Conservation (phyloP, 2,113 vertebrate genomes). For the Spea multiplicata region DNA sequence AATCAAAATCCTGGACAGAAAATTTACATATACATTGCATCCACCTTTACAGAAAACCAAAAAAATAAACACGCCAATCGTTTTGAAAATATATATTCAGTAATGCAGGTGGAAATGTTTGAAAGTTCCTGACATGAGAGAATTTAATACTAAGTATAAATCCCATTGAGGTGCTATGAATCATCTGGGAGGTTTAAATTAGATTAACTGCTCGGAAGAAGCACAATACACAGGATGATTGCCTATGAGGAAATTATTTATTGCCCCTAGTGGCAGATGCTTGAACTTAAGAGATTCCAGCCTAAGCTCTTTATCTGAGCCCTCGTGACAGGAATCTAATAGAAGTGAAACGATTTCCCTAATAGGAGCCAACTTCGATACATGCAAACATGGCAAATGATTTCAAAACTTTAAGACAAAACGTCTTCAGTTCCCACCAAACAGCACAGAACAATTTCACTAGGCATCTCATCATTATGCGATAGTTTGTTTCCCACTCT, state of each 20-base stretch:
- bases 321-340: slow-evolving; percentile 55
- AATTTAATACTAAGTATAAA: slow-evolving; percentile 59
- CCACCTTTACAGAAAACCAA: slow-evolving; percentile 37
- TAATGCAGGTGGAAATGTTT: slow-evolving; percentile 43
- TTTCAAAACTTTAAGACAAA: slow-evolving; percentile 57
- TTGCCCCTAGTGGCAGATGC: slow-evolving; percentile 65
- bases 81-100: slow-evolving; percentile 48
- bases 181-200: slow-evolving; percentile 60
- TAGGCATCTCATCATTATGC: not conserved
- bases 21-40: slow-evolving; percentile 5
- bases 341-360: slow-evolving; percentile 56
- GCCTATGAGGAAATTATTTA: slow-evolving; percentile 62
- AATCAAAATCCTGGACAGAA: not conserved
- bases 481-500: not conserved
- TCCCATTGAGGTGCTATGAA: slow-evolving; percentile 59
- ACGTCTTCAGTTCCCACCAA: slow-evolving; percentile 5
- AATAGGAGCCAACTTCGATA: slow-evolving; percentile 55
- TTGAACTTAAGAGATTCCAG: slow-evolving; percentile 62
- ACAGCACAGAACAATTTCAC: not conserved
- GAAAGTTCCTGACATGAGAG: slow-evolving; percentile 52
- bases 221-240: slow-evolving; percentile 55
- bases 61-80: slow-evolving; percentile 30
- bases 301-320: slow-evolving; percentile 62
- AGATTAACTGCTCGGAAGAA: slow-evolving; percentile 58
- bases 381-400: slow-evolving; percentile 54